phyloP scores from a whole-genome alignment of 2,797 vertebrate genomes.

The Dendrocincla fuliginosa region DNA sequence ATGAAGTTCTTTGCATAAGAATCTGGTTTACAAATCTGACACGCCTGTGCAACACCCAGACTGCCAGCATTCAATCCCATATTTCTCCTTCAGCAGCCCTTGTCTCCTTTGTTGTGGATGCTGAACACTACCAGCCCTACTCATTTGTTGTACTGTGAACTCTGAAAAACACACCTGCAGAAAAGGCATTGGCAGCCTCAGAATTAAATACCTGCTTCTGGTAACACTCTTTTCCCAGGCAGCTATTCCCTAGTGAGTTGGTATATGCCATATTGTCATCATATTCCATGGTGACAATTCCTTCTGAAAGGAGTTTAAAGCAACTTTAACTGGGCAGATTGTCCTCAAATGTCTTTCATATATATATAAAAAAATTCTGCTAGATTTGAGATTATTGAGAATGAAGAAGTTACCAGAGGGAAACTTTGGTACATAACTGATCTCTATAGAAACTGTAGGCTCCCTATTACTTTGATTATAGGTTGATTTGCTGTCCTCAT shows the following conservation, averaged over 20 bases:
- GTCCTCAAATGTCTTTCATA: not conserved
- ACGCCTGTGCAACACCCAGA: not conserved
- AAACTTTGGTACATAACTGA: not conserved
- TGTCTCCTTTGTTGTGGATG: not conserved
- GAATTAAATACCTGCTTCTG: not conserved
- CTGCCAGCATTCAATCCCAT: rapidly evolving
- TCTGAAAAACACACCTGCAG: not conserved
- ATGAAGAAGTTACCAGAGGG: not conserved
- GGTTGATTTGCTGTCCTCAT: not conserved
- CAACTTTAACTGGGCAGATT: not conserved
- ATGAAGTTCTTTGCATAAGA: not conserved
- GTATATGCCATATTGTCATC: no score
- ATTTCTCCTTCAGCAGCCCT: not conserved
- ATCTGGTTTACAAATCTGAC: not conserved
- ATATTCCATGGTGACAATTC: not conserved
- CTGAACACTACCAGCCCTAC: not conserved
- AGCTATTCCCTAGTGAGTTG: not conserved
- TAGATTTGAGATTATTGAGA: not conserved
- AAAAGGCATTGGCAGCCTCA: not conserved
- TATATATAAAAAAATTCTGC: not conserved
- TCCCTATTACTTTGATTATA: not conserved
- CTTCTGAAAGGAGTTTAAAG: not conserved
- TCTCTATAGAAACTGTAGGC: not conserved
- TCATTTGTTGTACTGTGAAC: not conserved
- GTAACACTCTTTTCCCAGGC: not conserved